These are phyloP conservation scores for Zalophus californianus DNA, from an alignment of 2,797 vertebrate species.

Conservation along the genomic window DNA sequence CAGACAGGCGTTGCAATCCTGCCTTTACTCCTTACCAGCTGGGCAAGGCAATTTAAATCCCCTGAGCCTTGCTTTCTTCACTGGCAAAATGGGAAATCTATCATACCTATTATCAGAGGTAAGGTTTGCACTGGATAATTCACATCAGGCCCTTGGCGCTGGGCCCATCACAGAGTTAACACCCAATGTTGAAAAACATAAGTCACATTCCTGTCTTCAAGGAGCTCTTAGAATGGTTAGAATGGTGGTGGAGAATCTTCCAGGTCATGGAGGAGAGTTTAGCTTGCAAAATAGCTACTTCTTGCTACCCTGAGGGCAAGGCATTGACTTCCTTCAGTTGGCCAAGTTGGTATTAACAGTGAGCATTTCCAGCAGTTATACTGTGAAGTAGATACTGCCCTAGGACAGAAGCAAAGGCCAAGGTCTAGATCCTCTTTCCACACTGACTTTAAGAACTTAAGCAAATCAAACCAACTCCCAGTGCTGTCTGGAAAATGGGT, in stretches of 20 bases:
- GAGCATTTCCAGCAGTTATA: background rate
- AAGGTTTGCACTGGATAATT: background rate
- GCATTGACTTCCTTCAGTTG: background rate
- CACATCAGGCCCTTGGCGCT: background rate
- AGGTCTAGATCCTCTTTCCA: background rate
- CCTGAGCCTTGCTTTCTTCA: background rate
- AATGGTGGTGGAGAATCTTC: background rate
- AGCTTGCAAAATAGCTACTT: background rate
- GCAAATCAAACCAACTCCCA: background rate
- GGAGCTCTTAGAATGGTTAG: background rate
- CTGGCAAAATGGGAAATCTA: background rate
- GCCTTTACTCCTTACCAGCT: background rate
- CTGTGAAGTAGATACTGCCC: background rate
- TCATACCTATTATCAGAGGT: background rate
- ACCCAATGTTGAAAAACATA: background rate
- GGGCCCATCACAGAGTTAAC: background rate
- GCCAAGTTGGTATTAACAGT: background rate
- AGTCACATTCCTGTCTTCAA: background rate
- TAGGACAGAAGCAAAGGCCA: background rate
- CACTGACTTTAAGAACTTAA: background rate
- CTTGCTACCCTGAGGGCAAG: background rate
- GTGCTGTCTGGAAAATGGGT: background rate
- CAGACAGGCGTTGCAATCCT: background rate
- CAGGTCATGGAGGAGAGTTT: background rate
- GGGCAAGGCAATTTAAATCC: background rate